Percentiles rank a stretch among this genome's conserved stretches.
Evolutionary conservation across 2,113 vertebrate species (phyloP).

Genomic region (Leucoraja erinaceus): DNA sequence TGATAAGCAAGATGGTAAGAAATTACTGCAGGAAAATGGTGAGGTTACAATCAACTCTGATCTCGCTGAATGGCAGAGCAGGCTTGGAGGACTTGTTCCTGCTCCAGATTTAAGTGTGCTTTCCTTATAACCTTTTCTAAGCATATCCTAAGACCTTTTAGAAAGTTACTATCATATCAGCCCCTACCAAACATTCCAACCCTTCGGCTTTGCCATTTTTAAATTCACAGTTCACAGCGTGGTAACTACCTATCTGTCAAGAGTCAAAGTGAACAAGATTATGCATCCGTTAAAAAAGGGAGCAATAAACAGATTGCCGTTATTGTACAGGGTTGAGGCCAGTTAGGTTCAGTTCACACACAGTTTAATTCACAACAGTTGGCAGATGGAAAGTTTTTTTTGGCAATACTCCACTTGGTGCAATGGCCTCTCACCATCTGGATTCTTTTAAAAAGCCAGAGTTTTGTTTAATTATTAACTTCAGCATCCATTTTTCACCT

Average conservation of each 20-base stretch:
- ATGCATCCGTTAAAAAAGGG: background rate
- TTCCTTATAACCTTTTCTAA: background rate
- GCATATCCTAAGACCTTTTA: background rate
- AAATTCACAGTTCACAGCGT: background rate
- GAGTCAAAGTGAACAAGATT: background rate
- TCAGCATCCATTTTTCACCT: background rate
- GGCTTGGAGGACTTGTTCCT: no score
- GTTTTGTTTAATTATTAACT: background rate
- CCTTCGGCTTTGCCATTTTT: no score
- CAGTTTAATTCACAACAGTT: constrained; percentile 18
- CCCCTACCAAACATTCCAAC: background rate
- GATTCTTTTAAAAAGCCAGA: background rate
- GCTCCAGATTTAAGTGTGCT: background rate
- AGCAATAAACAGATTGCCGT: background rate
- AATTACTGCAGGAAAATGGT: no score
- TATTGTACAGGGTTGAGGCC: background rate
- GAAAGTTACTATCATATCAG: background rate
- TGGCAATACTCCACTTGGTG: background rate
- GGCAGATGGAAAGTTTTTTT: background rate
- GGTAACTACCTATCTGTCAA: background rate
- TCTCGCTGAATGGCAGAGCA: no score
- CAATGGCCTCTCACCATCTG: constrained; percentile 27
- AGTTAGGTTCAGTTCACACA: constrained; percentile 16
- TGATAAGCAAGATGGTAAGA: no score
- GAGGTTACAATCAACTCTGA: no score